phyloP scores from a whole-genome alignment of 2,888 invertebrate genomes.

The Ormyrus rosae region DNA sequence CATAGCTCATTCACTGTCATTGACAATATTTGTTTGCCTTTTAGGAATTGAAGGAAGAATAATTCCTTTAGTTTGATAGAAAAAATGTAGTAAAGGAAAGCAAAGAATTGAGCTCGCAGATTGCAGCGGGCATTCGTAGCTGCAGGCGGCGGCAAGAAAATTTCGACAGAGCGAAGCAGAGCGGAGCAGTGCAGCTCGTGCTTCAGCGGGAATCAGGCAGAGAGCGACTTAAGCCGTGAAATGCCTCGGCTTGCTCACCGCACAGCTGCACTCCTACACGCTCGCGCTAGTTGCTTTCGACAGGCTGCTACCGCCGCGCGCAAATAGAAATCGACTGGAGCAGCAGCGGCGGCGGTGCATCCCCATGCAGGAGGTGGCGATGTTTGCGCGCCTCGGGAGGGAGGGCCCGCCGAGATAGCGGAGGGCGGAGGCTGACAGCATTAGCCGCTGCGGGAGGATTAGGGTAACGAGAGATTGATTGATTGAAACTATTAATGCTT shows the following conservation, averaged over 20 bases:
- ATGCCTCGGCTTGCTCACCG: constrained; percentile 4
- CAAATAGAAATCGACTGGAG: constrained; percentile 50
- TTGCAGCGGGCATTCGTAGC: too few species aligned
- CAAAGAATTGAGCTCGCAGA: too few species aligned
- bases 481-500: constrained; percentile 56
- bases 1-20: constrained; percentile 16
- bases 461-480: constrained; percentile 59
- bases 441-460: constrained; percentile 38
- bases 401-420: not conserved
- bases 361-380: constrained; percentile 11
- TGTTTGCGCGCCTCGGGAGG: constrained; percentile 25
- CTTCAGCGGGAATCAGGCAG: constrained; percentile 30
- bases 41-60: not conserved
- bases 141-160: too few species aligned
- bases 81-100: too few species aligned
- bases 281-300: constrained; percentile 36
- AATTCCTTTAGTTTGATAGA: too few species aligned
- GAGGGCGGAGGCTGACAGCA: not conserved
- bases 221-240: constrained; percentile 21
- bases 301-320: constrained; percentile 4
- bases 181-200: constrained; percentile 21
- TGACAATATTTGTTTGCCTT: constrained; percentile 7
- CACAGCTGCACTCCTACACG: not conserved
- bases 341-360: not conserved
- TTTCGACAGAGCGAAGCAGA: constrained; percentile 20